These are phyloP conservation scores for Eupithecia subfuscata DNA, from an alignment of 2,888 invertebrate genomes.

Conservation along the genomic window DNA sequence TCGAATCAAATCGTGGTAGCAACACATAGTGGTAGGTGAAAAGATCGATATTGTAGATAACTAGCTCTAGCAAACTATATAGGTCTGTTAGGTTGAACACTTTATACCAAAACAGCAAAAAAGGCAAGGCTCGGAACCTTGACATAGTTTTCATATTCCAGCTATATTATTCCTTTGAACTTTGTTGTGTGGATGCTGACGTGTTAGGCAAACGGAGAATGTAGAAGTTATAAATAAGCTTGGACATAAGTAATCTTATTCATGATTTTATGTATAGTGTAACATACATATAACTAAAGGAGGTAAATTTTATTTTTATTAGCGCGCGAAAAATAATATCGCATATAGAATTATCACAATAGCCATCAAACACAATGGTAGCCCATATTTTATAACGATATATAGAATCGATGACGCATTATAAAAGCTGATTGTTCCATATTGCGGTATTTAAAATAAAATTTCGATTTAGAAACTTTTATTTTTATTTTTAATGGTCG, in stretches of 20 bases:
- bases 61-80: not conserved
- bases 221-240: not conserved
- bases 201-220: not conserved
- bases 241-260: not conserved
- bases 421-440: not conserved
- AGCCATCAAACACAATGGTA: not conserved
- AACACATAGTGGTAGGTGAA: not conserved
- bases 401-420: not conserved
- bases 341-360: not conserved
- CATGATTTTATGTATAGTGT: not conserved
- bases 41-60: not conserved
- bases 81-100: not conserved
- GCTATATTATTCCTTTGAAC: slow-evolving; percentile 6
- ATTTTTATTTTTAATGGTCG: too few species aligned
- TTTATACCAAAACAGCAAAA: slow-evolving; percentile 6
- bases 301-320: too few species aligned
- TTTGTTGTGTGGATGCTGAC: slow-evolving; percentile 2
- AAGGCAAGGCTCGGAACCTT: slow-evolving; percentile 9
- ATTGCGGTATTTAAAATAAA: not conserved
- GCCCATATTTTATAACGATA: not conserved
- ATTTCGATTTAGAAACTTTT: not conserved
- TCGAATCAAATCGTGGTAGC: not conserved
- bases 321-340: not conserved
- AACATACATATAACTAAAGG: not conserved
- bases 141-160: slow-evolving; percentile 12